A percentile compares a stretch with the other conserved stretches of the same genome.
Conservation (phyloP, 2,797 vertebrate genomes). For the Lepilemur septentrionalis region DNA sequence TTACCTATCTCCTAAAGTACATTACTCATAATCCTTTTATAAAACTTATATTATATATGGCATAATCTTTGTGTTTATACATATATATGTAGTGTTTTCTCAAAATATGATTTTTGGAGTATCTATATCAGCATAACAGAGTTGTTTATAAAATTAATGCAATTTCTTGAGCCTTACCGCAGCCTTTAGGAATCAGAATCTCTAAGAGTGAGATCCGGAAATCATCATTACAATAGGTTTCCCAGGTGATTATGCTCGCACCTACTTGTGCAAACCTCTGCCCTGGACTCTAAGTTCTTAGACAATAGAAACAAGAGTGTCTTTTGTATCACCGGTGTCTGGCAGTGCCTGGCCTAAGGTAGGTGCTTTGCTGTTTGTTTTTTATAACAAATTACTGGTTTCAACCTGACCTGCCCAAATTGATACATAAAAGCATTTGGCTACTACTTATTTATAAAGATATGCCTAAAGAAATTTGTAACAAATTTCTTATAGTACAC, state of each 20-base stretch:
- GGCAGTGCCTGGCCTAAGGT: neutral
- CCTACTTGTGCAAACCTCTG: neutral
- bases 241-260: neutral
- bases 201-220: neutral
- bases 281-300: neutral
- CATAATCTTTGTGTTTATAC: neutral
- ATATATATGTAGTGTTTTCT: neutral
- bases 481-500: neutral
- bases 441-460: slow-evolving; percentile 29
- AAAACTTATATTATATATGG: neutral
- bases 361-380: neutral
- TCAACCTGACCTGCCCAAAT: neutral
- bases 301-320: neutral
- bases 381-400: neutral
- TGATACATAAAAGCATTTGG: neutral
- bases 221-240: neutral
- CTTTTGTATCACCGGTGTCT: neutral
- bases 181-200: neutral
- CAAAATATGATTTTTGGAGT: neutral
- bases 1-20: neutral
- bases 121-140: neutral
- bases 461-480: neutral
- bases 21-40: neutral
- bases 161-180: neutral
- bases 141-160: neutral